Base-by-base conservation (phyloP, 2,888 invertebrate genomes). In the Agriopis aurantiaria region DNA sequence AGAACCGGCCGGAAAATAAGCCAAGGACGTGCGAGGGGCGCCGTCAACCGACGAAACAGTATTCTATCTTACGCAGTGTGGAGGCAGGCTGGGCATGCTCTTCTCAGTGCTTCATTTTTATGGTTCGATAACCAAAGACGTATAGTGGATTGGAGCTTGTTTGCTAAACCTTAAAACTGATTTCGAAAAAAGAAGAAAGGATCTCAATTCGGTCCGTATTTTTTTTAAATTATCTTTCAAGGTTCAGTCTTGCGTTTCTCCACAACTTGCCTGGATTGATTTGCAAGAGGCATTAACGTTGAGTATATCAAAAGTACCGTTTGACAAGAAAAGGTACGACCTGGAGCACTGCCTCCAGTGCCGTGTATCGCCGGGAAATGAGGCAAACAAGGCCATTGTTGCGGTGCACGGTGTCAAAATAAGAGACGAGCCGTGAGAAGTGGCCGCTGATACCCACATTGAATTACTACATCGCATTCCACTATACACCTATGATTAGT, bases 1-100 rank as follows among this genome's bases (percentile, higher is more conserved):
- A 80, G 74, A 65, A 53, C 73, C 77, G 77, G 57, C 73, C 68
- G 65, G 53, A 57, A 73, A 76, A 76, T 73, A 76, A 77, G 78
- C 75, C 79, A 75, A 78, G 77, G 75, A 68, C 76, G 74, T 63
- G 73, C 72, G 65, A 68, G 55, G 45, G 14, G 10, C 12, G 58
- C 17, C 11, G 17, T 7, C 0, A 58, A 45, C 11, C 33, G 52
- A 12, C 9, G 1, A 63, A 8, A 48, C 67, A 68, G 67, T 48
- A 10, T 23, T 14, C 10, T 5, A 57, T 12, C 61, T 56, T 33
- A 0, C 40, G 12, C 52, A 9, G 17, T 6, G 17, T n/a, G 10
- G 33, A 33, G 33, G 33, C 33, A 33, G 8, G 10, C 52, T 23
- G 23, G 52, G 23, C 23, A 17, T 52, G 52, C 17, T 3, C n/a